These are phyloP conservation scores for Mirounga angustirostris DNA, from an alignment of 2,113 vertebrate species.

Conservation along the genomic window DNA sequence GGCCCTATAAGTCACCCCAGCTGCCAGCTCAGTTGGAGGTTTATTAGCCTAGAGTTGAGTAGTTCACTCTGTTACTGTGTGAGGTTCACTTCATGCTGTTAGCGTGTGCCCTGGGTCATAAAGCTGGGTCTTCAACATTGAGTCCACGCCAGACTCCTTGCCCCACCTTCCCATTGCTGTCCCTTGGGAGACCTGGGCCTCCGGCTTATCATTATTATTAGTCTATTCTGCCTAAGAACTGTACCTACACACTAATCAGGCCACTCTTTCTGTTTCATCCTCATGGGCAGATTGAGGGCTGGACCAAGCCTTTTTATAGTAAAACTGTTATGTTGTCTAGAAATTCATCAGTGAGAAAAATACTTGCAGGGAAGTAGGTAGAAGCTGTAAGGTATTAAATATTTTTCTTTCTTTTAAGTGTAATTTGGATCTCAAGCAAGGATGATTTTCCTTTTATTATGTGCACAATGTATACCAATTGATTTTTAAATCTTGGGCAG, in stretches of 20 bases:
- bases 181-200: not conserved
- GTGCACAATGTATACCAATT: not conserved
- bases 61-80: not conserved
- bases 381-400: not conserved
- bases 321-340: not conserved
- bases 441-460: not conserved
- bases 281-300: not conserved
- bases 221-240: not conserved
- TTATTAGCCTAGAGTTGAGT: not conserved
- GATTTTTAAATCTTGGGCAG: not conserved
- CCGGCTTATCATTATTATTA: not conserved
- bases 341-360: constrained; percentile 1
- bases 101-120: not conserved
- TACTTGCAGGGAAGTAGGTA: not conserved
- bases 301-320: not conserved
- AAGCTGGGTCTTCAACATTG: not conserved
- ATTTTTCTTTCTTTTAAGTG: constrained; percentile 34
- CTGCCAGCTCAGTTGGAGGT: not conserved
- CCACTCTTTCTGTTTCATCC: not conserved
- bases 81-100: not conserved
- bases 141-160: not conserved
- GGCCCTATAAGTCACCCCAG: not conserved
- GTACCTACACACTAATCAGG: not conserved
- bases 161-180: not conserved
- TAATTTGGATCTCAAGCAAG: constrained; percentile 16